A percentile compares a stretch with the other conserved stretches of the same genome.
Conservation (phyloP, 1,140 invertebrate species). For the Berghia stephanieae region DNA sequence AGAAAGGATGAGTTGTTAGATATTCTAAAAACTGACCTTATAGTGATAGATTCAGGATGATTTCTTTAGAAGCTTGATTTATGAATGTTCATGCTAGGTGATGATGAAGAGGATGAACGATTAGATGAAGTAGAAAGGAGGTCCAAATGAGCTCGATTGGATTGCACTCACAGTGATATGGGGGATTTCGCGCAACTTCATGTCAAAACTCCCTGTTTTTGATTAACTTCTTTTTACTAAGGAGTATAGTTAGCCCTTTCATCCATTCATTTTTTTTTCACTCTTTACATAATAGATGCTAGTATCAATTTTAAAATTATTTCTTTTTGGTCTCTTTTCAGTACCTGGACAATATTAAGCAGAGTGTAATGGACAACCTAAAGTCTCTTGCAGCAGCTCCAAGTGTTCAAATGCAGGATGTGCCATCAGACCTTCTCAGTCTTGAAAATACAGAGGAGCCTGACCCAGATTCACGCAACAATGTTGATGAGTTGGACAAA, state of each 20-base stretch:
- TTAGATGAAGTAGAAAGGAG: too few relatives aligned
- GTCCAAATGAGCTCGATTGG: too few relatives aligned
- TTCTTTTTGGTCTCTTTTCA: constrained; percentile 78
- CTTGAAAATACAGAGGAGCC: constrained; percentile 72
- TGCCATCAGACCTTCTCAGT: constrained; percentile 76
- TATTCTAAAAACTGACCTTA: too few relatives aligned
- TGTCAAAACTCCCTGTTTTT: background rate
- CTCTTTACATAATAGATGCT: background rate
- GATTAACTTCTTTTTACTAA: background rate
- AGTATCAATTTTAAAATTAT: background rate
- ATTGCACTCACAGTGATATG: too few relatives aligned
- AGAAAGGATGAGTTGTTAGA: too few relatives aligned
- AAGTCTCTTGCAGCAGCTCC: constrained; percentile 96
- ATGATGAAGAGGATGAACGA: background rate
- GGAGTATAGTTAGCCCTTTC: background rate
- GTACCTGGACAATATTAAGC: constrained; percentile 76
- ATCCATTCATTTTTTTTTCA: background rate
- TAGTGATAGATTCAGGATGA: too few relatives aligned
- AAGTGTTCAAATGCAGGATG: constrained; percentile 93
- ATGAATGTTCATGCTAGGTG: background rate
- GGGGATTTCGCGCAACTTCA: background rate
- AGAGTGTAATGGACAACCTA: constrained; percentile 65
- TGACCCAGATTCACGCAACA: constrained; percentile 77
- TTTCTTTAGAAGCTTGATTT: background rate
- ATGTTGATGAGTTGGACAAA: constrained; percentile 83